A percentile compares a stretch with the other conserved stretches of the same genome.
Evolutionary conservation across 2,797 vertebrate genomes (phyloP).

Genomic region (Manis pentadactyla): DNA sequence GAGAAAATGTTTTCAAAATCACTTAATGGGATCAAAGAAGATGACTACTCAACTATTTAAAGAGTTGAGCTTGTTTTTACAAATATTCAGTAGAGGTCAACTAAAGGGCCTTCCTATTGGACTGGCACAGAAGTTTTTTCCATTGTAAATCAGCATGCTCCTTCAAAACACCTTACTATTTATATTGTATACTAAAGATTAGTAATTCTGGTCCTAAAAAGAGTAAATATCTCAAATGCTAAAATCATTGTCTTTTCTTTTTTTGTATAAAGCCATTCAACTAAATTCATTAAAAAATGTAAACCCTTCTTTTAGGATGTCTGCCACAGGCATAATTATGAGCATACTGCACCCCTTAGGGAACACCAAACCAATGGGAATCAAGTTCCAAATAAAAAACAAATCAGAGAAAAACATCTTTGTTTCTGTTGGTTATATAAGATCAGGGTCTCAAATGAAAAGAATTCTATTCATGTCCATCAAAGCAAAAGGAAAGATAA

Average conservation of each 20-base stretch:
- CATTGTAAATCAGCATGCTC: not conserved
- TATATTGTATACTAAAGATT: conserved; percentile 49
- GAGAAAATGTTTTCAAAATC: not conserved
- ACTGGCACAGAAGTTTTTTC: not conserved
- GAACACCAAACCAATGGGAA: conserved; percentile 53
- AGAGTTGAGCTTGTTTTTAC: not conserved
- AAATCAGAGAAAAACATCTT: conserved; percentile 65
- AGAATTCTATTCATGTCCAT: conserved; percentile 55
- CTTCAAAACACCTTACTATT: conserved; percentile 37
- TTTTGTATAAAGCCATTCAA: conserved; percentile 27
- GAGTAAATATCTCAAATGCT: conserved; percentile 54
- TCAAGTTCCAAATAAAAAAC: conserved; percentile 50
- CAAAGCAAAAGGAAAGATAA: conserved; percentile 54
- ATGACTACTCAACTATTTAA: conserved; percentile 24
- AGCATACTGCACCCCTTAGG: not conserved
- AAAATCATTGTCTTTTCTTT: conserved; percentile 49
- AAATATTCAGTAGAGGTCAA: conserved; percentile 28
- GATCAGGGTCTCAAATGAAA: conserved; percentile 65
- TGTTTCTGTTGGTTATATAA: conserved; percentile 64
- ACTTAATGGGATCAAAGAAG: not conserved
- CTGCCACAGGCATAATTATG: conserved; percentile 67
- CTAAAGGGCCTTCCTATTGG: not conserved
- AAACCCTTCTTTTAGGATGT: conserved; percentile 36
- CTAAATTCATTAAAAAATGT: conserved; percentile 48
- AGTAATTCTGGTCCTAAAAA: conserved; percentile 26